Conservation (phyloP, 2,888 invertebrate genomes). For the Linnaemya vulpina region DNA sequence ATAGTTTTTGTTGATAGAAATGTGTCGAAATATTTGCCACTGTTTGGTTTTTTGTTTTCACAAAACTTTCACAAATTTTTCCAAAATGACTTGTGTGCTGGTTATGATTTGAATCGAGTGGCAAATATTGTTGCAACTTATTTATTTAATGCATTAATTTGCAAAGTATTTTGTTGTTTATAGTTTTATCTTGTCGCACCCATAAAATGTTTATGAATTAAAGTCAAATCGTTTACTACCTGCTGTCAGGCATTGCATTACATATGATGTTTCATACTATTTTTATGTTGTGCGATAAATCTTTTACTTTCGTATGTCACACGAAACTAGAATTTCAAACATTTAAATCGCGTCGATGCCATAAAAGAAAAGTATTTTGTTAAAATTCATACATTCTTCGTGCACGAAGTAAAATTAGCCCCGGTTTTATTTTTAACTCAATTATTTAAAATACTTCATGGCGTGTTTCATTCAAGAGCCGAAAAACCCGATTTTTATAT, state of each 20-base stretch:
- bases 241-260: conserved; percentile 55
- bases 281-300: background rate
- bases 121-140: conserved; percentile 42
- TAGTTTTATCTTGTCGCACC: conserved; percentile 64
- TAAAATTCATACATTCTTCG: too few species aligned
- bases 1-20: conserved; percentile 56
- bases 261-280: conserved; percentile 21
- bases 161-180: conserved; percentile 39
- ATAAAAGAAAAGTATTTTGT: too few species aligned
- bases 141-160: conserved; percentile 37
- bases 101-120: background rate
- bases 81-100: background rate
- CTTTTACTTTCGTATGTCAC: background rate
- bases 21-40: conserved; percentile 67
- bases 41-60: conserved; percentile 43
- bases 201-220: conserved; percentile 67
- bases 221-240: conserved; percentile 63
- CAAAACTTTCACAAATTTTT: conserved; percentile 30
- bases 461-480: too few species aligned
- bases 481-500: too few species aligned
- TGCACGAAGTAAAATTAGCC: too few species aligned
- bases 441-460: too few species aligned
- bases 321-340: too few species aligned
- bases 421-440: too few species aligned
- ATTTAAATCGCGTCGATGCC: too few species aligned